Base-by-base conservation (phyloP, 2,888 invertebrate genomes). In the Thera obeliscata region DNA sequence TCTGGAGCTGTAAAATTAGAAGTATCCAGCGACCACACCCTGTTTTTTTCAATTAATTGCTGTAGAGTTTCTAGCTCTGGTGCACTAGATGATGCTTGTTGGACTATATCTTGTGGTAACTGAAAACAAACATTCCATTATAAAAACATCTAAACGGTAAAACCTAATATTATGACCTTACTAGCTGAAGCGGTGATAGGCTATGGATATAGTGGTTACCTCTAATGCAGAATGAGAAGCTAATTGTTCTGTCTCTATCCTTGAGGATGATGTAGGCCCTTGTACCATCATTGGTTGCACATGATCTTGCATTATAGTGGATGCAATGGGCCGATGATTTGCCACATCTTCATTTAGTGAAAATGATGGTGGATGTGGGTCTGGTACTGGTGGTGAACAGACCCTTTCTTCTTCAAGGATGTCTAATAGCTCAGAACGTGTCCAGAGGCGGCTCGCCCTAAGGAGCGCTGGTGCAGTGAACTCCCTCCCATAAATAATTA, bases 291-390 rank as follows among this genome's bases (percentile, higher is more conserved):
- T 50, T 50, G 50, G 6, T 12, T 50, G 50, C 50, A 2, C 50
- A 50, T n/a, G 50, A 50, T 50, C 50, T 50, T 50, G 50, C 50
- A 50, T 22, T 50, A 50, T 50, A 3, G 50, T 50, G 50, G 50
- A 50, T 50, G 50, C 50, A 50, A 50, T 7, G 50, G 50, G 3
- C 50, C 5, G 22, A 22, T 50, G 22, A 50, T 50, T 50, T 50
- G 50, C 50, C 50, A 50, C 11, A 50, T 50, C 22, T 22, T 50
- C 50, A 50, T 50, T 50, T 50, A 50, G 50, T 50, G 50, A 50
- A 22, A 50, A 50, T 50, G 50, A 50, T 50, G 50, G 50, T 50
- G 50, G 50, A 50, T 50, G 50, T 61, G 50, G 50, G 50, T 50
- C 6, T 50, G 50, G 50, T 50, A 50, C 22, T 50, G 50, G 50